A percentile compares a stretch with the other conserved stretches of the same genome.
These are phyloP conservation scores for Dicyrtomina minuta DNA, from an alignment of 2,888 invertebrate species.

Conservation along the genomic window DNA sequence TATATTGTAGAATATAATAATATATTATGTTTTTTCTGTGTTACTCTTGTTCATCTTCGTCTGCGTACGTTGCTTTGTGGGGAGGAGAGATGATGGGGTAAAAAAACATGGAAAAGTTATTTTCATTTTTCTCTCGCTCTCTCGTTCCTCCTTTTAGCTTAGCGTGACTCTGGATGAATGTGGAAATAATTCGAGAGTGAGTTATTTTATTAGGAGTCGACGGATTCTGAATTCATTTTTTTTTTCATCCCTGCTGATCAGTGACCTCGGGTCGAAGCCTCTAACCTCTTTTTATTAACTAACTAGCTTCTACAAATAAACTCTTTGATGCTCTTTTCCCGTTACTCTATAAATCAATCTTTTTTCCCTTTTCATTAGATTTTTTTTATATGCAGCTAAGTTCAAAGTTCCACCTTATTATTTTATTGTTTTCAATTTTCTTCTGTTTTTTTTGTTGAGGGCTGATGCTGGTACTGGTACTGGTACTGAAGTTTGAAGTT, in stretches of 20 bases:
- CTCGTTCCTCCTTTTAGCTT: slow-evolving; percentile 3
- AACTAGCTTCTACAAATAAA: slow-evolving; percentile 32
- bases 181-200: slow-evolving; percentile 30
- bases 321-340: slow-evolving; percentile 18
- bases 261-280: slow-evolving; percentile 32
- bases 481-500: too few species aligned
- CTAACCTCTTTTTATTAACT: slow-evolving; percentile 33
- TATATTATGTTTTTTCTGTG: too few species aligned
- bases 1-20: too few species aligned
- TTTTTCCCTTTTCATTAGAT: background rate
- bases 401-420: background rate
- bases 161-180: slow-evolving; percentile 11
- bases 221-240: slow-evolving; percentile 34
- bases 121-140: background rate
- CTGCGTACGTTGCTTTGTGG: too few species aligned
- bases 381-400: background rate
- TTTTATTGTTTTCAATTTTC: too few species aligned
- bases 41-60: too few species aligned
- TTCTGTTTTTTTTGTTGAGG: too few species aligned
- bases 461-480: too few species aligned
- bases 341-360: slow-evolving; percentile 11
- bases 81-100: too few species aligned
- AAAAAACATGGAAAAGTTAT: too few species aligned
- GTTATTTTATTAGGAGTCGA: slow-evolving; percentile 39
- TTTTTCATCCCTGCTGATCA: slow-evolving; percentile 23